Percentiles rank a stretch among this genome's conserved stretches.
These are phyloP conservation scores for Mormyrus lacerda DNA, from an alignment of 2,113 vertebrate genomes.

Conservation along the genomic window DNA sequence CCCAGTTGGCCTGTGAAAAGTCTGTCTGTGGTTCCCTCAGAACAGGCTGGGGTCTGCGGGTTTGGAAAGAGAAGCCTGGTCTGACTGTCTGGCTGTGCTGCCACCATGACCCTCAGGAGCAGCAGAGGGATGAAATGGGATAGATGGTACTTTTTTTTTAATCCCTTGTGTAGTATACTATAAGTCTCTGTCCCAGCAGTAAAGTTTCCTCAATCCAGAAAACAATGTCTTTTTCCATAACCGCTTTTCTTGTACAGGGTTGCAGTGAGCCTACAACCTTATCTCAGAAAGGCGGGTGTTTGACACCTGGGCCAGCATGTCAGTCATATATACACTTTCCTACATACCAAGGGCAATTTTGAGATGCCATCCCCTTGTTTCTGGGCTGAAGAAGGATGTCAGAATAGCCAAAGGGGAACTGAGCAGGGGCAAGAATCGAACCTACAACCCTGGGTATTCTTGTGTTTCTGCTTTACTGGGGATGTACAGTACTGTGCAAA, in stretches of 20 bases:
- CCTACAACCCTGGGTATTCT: not conserved
- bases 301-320: not conserved
- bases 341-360: not conserved
- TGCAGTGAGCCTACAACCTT: not conserved
- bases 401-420: not conserved
- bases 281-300: not conserved
- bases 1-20: not conserved
- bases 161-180: not conserved
- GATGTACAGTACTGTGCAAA: not conserved
- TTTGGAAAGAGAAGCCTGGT: not conserved
- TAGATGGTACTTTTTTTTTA: not conserved
- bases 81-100: not conserved
- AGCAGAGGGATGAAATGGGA: not conserved
- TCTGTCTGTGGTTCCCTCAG: not conserved
- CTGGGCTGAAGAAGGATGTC: not conserved
- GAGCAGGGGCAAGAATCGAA: not conserved
- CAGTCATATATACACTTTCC: not conserved
- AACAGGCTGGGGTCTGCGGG: not conserved
- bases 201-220: not conserved
- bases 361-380: not conserved
- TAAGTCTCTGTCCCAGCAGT: not conserved
- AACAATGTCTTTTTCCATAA: not conserved
- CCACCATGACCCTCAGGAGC: not conserved
- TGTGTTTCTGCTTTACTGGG: not conserved
- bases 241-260: not conserved